These are phyloP conservation scores for Trichoplusia ni DNA, from an alignment of 1,140 invertebrate species.

Conservation along the genomic window DNA sequence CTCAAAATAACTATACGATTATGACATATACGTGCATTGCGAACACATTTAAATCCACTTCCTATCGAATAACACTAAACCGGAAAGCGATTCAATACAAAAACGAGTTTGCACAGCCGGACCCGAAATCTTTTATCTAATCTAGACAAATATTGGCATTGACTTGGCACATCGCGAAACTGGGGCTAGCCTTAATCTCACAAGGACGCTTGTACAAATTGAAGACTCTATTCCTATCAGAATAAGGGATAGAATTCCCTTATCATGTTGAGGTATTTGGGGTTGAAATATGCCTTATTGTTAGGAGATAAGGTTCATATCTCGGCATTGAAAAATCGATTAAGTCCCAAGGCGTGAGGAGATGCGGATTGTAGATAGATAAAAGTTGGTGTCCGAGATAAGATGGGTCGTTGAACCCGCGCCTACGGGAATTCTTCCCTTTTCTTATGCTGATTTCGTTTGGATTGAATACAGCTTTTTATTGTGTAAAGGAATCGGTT, in stretches of 20 bases:
- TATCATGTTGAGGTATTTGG: background rate
- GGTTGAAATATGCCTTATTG: constrained; percentile 38
- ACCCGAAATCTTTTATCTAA: constrained; percentile 48
- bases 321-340: constrained; percentile 45
- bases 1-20: background rate
- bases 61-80: constrained; percentile 27
- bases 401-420: constrained; percentile 55
- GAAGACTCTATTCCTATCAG: constrained; percentile 25
- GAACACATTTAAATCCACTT: constrained; percentile 25
- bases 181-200: constrained; percentile 1
- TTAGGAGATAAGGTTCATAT: constrained; percentile 41
- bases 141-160: constrained; percentile 54
- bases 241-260: constrained; percentile 36
- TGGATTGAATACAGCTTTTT: constrained; percentile 43
- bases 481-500: constrained; percentile 11
- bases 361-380: constrained; percentile 46
- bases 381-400: constrained; percentile 63
- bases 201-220: constrained; percentile 17
- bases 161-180: constrained; percentile 46
- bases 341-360: constrained; percentile 40
- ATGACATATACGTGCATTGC: background rate
- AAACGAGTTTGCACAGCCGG: constrained; percentile 29
- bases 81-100: constrained; percentile 34
- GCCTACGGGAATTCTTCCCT: constrained; percentile 36
- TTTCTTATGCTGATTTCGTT: constrained; percentile 50